These are phyloP conservation scores for Artemia sinica DNA, from an alignment of 2,888 invertebrate species.

Conservation along the genomic window DNA sequence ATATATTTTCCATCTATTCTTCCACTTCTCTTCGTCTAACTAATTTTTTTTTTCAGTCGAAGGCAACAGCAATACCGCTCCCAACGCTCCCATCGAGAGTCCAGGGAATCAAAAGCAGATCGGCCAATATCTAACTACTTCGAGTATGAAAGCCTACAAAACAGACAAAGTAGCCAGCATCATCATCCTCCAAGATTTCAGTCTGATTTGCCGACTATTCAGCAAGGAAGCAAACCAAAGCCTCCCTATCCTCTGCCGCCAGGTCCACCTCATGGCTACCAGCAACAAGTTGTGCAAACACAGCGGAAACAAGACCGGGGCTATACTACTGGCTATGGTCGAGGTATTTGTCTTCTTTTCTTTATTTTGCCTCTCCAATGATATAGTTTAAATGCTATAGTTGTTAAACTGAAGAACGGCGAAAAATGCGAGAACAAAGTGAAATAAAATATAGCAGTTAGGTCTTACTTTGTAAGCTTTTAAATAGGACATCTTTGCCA, in stretches of 20 bases:
- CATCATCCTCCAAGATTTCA: background rate
- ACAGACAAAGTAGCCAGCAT: conserved; percentile 27
- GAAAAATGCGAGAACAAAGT: background rate
- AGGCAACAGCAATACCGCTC: conserved; percentile 46
- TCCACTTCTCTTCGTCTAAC: no score
- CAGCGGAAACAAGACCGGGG: background rate
- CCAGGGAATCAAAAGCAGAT: conserved; percentile 26
- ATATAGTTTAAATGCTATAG: background rate
- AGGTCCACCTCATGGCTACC: background rate
- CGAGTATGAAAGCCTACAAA: conserved; percentile 61
- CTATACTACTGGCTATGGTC: background rate
- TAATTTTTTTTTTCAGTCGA: conserved; percentile 38
- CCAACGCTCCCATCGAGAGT: conserved; percentile 34
- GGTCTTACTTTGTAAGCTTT: no score
- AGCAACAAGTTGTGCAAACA: background rate
- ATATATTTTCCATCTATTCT: no score
- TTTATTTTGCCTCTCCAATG: background rate
- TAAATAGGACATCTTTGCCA: no score
- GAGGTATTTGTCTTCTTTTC: background rate
- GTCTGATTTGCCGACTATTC: background rate
- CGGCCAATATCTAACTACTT: conserved; percentile 65
- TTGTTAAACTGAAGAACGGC: no score
- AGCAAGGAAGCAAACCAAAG: background rate
- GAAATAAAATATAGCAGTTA: no score
- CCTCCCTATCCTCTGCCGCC: background rate